Evolutionary conservation across 2,888 invertebrate species (phyloP).

Genomic region (Lacanobia wlatinum): DNA sequence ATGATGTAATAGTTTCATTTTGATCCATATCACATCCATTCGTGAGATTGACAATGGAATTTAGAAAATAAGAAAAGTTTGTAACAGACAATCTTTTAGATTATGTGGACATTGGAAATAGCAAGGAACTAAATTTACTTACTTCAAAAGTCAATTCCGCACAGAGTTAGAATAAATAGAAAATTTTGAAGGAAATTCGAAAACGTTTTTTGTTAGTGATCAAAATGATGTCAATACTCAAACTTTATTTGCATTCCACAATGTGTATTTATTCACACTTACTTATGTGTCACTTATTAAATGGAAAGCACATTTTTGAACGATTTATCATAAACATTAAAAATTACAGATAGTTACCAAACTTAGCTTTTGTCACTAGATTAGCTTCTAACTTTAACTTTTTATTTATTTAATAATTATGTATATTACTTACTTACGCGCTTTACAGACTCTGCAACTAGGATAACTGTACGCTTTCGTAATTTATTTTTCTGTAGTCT

Average conservation of each 20-base stretch:
- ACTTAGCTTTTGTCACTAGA: background rate
- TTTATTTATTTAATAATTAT: background rate
- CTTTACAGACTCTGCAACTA: background rate
- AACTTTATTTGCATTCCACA: no score
- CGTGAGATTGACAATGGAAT: conserved; percentile 30
- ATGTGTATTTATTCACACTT: no score
- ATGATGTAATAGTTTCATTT: conserved; percentile 21
- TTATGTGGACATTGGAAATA: conserved; percentile 11
- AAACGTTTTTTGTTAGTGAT: no score
- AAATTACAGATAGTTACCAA: no score
- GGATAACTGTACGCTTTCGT: background rate
- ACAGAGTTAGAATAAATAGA: no score
- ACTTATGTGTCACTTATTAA: no score
- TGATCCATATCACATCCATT: conserved; percentile 14
- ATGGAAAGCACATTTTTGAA: no score
- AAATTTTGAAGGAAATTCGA: background rate
- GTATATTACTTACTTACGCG: background rate
- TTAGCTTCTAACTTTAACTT: background rate
- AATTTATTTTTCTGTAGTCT: background rate
- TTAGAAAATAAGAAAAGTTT: conserved; percentile 48
- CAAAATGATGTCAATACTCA: no score
- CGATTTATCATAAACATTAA: no score
- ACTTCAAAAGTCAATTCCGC: background rate
- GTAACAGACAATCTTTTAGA: conserved; percentile 12
- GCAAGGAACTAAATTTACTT: background rate